Base-by-base conservation (phyloP, 1,140 invertebrate genomes). In the Nixonia krombeini region DNA sequence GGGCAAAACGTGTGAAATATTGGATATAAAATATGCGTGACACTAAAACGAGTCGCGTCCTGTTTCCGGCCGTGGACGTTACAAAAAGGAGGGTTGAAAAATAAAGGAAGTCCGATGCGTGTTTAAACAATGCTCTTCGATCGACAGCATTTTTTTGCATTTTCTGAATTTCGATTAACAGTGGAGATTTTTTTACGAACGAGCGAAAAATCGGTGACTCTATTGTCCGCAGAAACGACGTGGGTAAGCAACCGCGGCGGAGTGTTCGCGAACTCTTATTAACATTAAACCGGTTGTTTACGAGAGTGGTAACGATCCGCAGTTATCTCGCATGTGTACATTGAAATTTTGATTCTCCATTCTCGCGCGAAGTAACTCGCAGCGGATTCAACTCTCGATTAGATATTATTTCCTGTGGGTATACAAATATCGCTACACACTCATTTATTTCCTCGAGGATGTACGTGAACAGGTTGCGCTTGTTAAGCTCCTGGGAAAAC, bases 1-100 rank as follows among this genome's bases (percentile, higher is more conserved):
- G 56, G 66, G 62, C 63, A 67, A 73, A 73, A 66, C 53, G 70
- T 61, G 66, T 69, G 61, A 69, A 73, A 73, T 69, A 73, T 66
- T 62, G 62, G 57, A 67, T 58, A 66, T 70, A 67, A 73, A 70
- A 66, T 72, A 73, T 67, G 55, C 66, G 55, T 59, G 56, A 66
- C 49, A 59, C 56, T 58, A 65, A 64, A 72, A 68, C 53, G 46
- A 67, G 61, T 28, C 53, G 9, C 41, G 53, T 50, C 38, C 42
- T 44, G 61, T 64, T 65, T 62, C 55, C 23, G 45, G 49, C 56
- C 38, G 35, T 28, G 17, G 26, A 21, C 37, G 28, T 13, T 21
- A 17, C 1, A 52, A 63, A 58, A 66, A 61, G 45, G n/a, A n/a
- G n/a, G n/a, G n/a, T n/a, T n/a, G n/a, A n/a, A n/a, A n/a, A n/a